Percentiles rank a stretch among this genome's conserved stretches.
phyloP scores from a whole-genome alignment of 2,113 vertebrate genomes.

The Nanorana parkeri region DNA sequence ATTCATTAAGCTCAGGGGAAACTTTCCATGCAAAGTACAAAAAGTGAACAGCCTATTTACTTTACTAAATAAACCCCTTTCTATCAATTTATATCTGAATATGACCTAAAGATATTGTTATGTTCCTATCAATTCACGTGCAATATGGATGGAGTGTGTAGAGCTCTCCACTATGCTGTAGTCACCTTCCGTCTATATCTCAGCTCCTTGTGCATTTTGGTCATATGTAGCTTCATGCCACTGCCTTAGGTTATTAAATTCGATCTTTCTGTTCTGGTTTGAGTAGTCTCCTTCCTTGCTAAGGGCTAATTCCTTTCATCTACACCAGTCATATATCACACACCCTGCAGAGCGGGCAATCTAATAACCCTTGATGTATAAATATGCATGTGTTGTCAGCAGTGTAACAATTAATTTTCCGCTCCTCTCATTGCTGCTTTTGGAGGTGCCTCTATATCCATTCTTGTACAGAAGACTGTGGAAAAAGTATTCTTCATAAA shows the following conservation, averaged over 20 bases:
- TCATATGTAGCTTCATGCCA: not conserved
- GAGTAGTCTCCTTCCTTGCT: not conserved
- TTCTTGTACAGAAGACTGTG: conserved; percentile 6
- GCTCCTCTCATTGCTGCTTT: not conserved
- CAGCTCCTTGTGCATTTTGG: not conserved
- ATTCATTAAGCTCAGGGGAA: too few species aligned
- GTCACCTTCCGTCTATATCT: not conserved
- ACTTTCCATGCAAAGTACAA: too few species aligned
- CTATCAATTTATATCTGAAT: too few species aligned
- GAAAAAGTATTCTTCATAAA: conserved; percentile 6
- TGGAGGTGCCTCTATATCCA: not conserved
- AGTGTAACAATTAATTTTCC: not conserved
- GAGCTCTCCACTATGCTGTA: not conserved
- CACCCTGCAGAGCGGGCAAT: conserved; percentile 23
- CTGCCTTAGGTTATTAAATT: not conserved
- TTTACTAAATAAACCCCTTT: too few species aligned
- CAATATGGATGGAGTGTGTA: too few species aligned
- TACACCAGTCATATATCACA: not conserved
- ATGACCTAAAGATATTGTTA: too few species aligned
- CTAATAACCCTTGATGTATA: not conserved
- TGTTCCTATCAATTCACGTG: too few species aligned
- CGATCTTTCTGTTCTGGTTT: conserved; percentile 9
- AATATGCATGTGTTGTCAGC: conserved; percentile 4
- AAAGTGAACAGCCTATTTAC: too few species aligned
- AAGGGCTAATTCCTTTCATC: conserved; percentile 1